Conservation (phyloP, 1,140 invertebrate genomes). For the Drosophila neocordata region DNA sequence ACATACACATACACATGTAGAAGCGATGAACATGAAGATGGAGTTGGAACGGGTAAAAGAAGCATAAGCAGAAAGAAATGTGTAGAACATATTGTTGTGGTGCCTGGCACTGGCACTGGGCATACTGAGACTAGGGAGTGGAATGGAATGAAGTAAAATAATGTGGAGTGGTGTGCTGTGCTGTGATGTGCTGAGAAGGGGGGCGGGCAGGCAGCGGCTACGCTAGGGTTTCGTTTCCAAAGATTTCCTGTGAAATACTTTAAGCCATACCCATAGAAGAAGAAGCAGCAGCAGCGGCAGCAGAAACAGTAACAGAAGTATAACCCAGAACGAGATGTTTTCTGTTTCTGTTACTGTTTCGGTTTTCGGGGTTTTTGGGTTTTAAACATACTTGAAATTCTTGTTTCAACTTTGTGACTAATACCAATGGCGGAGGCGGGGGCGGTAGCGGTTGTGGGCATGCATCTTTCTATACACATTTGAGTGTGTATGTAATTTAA, state of each 20-base stretch:
- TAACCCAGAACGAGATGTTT: conserved; percentile 37
- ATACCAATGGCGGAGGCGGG: conserved; percentile 2
- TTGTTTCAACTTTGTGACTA: conserved; percentile 67
- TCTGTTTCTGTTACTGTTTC: conserved; percentile 9
- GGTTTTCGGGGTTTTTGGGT: conserved; percentile 55
- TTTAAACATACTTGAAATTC: conserved; percentile 82
- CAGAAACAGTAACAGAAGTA: conserved; percentile 6
- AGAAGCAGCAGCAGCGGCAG: conserved; percentile 9
- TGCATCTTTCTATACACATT: neutral
- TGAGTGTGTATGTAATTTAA: conserved; percentile 67
- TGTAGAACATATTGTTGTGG: conserved; percentile 77
- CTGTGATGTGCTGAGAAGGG: neutral
- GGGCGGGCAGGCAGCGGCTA: neutral
- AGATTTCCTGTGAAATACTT: conserved; percentile 82
- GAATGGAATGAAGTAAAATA: neutral
- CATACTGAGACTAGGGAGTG: conserved; percentile 2
- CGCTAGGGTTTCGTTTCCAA: conserved; percentile 61
- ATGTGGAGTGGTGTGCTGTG: neutral
- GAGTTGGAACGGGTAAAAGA: neutral
- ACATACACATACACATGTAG: neutral
- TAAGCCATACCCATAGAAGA: conserved; percentile 48
- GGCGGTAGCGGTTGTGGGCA: conserved; percentile 26
- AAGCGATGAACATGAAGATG: conserved; percentile 16
- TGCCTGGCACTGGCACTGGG: conserved; percentile 3
- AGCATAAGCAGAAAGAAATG: conserved; percentile 58